Base-by-base conservation (phyloP, 2,888 invertebrate species). In the Ditula angustiorana region DNA sequence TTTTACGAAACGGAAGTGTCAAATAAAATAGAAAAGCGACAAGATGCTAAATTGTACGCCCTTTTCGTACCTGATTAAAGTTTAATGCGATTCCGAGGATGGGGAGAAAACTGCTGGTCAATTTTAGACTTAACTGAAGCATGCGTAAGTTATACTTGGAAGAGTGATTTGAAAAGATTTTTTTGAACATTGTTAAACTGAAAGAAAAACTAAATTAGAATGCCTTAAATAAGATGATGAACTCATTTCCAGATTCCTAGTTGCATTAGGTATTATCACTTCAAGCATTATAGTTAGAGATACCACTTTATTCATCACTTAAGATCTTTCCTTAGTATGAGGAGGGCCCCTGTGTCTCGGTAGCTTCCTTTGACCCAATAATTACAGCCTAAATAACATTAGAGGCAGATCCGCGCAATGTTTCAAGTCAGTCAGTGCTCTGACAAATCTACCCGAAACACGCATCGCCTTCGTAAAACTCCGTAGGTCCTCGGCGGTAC, bases 401-500 rank as follows among this genome's bases (percentile, higher is more conserved):
- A 50, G 50, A 63, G 49, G 62, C 50, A 49, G 28, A 30, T 56
- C 33, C 46, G 33, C 41, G 30, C 56, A 23, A 26, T 62, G 56
- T 50, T 62, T 49, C 56, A 46, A 46, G 41, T 57, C 41, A 7
- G 37, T 61, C 61, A 57, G 8, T 53, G 23, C 10, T 60, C 56
- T 58, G 63, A 63, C 33, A 50, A 52, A 63, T 63, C 19, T 50
- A 30, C 41, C 30, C 24, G 35, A 30, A 49, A 49, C 60, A 60
- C 60, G 55, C 49, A 19, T 41, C 46, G 23, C 35, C 37, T n/a
- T 23, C 60, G 53, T 35, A 21, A 24, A 28, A 26, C 46, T 37
- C 13, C 50, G 64, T 55, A 53, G 64, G 67, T 68, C 70, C 67
- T 61, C 58, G 52, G 63, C 61, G 64, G 66, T 66, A 66, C 64